These are phyloP conservation scores for Eumerus sabulonum DNA, from an alignment of 2,888 invertebrate species.

Conservation along the genomic window DNA sequence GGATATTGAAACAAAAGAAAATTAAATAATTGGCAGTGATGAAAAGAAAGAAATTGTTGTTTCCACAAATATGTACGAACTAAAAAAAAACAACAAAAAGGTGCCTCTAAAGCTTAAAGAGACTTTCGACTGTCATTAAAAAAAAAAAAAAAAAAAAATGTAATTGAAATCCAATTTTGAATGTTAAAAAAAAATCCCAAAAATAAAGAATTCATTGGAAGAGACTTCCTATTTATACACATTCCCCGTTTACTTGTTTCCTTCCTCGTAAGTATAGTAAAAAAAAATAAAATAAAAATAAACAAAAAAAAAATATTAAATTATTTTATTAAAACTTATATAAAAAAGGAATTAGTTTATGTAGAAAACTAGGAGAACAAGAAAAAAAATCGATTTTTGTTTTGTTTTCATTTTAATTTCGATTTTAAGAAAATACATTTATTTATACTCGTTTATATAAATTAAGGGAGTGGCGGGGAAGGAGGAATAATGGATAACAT, in stretches of 20 bases:
- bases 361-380: constrained; percentile 15
- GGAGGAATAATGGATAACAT: constrained; percentile 62
- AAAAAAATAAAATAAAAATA: constrained; percentile 3
- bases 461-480: constrained; percentile 61
- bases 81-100: too few species aligned
- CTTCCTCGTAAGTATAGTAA: constrained; percentile 26
- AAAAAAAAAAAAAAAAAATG: constrained; percentile 45
- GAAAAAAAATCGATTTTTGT: too few species aligned
- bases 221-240: too few species aligned
- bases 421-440: constrained; percentile 40
- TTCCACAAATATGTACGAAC: too few species aligned
- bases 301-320: constrained; percentile 28
- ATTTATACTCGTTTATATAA: constrained; percentile 47
- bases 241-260: too few species aligned
- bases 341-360: constrained; percentile 35
- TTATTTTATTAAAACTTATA: constrained; percentile 9
- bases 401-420: background rate
- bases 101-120: too few species aligned
- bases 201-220: constrained; percentile 1
- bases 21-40: constrained; percentile 37
- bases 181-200: constrained; percentile 6
- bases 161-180: constrained; percentile 45
- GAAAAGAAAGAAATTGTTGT: constrained; percentile 9
- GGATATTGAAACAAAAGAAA: background rate
- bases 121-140: constrained; percentile 39